Percentiles rank a stretch among this genome's conserved stretches.
phyloP scores from a whole-genome alignment of 2,797 vertebrate species.

The Phalloptychus januarius region DNA sequence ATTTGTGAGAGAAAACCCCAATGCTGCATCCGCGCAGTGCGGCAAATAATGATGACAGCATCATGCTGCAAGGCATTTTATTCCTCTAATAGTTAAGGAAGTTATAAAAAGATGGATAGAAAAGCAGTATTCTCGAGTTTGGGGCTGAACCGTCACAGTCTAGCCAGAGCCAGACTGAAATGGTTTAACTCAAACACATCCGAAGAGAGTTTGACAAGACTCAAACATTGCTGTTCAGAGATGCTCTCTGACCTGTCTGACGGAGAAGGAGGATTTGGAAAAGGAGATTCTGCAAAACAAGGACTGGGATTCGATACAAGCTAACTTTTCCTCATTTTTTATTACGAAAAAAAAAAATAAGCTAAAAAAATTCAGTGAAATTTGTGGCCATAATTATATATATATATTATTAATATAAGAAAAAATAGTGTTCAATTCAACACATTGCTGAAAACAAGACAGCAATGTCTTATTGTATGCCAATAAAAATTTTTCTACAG shows the following conservation, averaged over 20 bases:
- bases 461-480: neutral
- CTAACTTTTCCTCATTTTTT: neutral
- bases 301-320: neutral
- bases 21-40: neutral
- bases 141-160: neutral
- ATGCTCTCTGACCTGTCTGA: neutral
- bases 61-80: neutral
- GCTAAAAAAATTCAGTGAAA: neutral
- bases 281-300: neutral
- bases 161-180: neutral
- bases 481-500: neutral
- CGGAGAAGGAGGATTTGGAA: neutral
- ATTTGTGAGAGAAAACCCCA: too few relatives aligned
- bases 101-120: neutral
- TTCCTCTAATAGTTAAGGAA: neutral
- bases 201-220: neutral
- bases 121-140: neutral
- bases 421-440: neutral
- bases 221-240: neutral
- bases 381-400: neutral
- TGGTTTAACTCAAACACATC: neutral
- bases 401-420: too few relatives aligned
- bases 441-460: neutral
- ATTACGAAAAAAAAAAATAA: neutral
- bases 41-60: neutral